These are phyloP conservation scores for Apus apus DNA, from an alignment of 2,113 vertebrate genomes.

Conservation along the genomic window DNA sequence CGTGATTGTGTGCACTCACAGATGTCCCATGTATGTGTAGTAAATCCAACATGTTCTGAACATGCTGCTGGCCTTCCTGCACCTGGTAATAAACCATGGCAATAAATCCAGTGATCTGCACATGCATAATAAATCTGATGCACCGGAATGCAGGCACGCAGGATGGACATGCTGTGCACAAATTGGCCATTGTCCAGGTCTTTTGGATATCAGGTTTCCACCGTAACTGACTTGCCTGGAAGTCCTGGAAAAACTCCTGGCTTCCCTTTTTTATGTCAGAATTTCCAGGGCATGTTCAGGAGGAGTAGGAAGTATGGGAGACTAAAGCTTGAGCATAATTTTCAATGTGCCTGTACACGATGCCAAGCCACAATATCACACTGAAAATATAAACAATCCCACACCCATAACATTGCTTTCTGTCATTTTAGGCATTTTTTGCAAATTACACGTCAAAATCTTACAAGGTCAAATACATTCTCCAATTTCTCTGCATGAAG, in stretches of 20 bases:
- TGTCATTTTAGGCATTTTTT: background rate
- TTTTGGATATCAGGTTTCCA: slow-evolving; percentile 43
- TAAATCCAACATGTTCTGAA: slow-evolving; percentile 46
- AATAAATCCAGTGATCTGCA: slow-evolving; percentile 54
- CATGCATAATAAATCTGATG: slow-evolving; percentile 47
- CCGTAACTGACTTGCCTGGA: background rate
- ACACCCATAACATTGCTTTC: background rate
- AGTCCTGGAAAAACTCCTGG: slow-evolving; percentile 6
- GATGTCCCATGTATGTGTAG: background rate
- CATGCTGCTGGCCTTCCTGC: slow-evolving; percentile 8
- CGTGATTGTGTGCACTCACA: background rate
- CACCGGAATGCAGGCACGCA: slow-evolving; percentile 27
- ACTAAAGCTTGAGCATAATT: background rate
- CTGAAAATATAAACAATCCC: background rate
- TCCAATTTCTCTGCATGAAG: background rate
- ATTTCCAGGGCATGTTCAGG: background rate
- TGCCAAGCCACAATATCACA: background rate
- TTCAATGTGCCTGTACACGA: background rate
- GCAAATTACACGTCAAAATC: background rate
- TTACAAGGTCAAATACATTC: background rate
- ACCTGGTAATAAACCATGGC: slow-evolving; percentile 51
- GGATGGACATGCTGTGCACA: slow-evolving; percentile 44
- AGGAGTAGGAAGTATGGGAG: background rate
- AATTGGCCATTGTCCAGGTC: slow-evolving; percentile 16
- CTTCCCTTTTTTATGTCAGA: background rate